Conservation (phyloP, 2,888 invertebrate species). For the Camptogramma bilineatum region DNA sequence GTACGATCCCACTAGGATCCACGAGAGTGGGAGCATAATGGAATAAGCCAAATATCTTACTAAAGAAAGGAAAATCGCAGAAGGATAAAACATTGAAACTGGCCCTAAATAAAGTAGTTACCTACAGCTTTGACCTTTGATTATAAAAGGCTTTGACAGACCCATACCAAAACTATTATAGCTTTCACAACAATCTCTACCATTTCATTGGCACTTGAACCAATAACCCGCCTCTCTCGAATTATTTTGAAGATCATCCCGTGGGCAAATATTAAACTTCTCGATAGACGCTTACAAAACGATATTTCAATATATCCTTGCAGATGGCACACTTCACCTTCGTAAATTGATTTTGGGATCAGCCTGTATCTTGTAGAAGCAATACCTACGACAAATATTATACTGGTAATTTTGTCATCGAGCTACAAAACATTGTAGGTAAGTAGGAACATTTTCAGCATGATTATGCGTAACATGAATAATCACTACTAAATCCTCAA, state of each 20-base stretch:
- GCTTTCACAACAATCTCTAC: constrained; percentile 3
- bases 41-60: too few relatives aligned
- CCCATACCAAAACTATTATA: not conserved
- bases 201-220: constrained; percentile 31
- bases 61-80: too few relatives aligned
- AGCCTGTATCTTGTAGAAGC: constrained; percentile 7
- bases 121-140: too few relatives aligned
- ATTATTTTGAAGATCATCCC: constrained; percentile 27
- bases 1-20: too few relatives aligned
- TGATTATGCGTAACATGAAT: not conserved
- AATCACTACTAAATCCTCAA: too few relatives aligned
- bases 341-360: constrained; percentile 28
- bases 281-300: constrained; percentile 20
- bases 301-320: constrained; percentile 24
- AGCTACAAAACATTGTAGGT: not conserved
- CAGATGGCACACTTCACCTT: constrained; percentile 21
- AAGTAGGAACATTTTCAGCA: not conserved
- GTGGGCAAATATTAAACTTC: constrained; percentile 28
- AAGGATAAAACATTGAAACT: too few relatives aligned
- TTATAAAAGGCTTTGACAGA: not conserved
- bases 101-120: too few relatives aligned
- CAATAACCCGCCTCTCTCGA: constrained; percentile 22
- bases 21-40: too few relatives aligned
- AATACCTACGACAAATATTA: not conserved
- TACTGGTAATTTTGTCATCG: not conserved